Evolutionary conservation across 2,113 vertebrate species (phyloP).

Genomic region (Monopterus albus): DNA sequence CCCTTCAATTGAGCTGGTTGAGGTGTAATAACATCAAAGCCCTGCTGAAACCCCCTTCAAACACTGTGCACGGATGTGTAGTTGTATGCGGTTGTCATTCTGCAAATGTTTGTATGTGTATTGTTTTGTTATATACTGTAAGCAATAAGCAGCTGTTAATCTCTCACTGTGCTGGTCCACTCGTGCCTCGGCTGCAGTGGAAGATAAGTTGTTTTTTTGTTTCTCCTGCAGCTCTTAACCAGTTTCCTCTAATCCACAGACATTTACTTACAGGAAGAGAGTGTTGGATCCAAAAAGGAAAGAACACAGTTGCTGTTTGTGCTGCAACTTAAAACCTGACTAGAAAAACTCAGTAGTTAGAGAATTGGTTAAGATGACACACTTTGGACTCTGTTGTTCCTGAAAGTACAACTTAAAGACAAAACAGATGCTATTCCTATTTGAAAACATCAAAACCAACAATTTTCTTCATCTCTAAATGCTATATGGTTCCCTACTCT

Average conservation of each 20-base stretch:
- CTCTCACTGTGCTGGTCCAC: constrained; percentile 39
- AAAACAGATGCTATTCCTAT: no score
- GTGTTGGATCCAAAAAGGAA: neutral
- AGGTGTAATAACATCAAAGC: constrained; percentile 17
- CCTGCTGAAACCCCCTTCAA: neutral
- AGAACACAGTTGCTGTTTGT: constrained; percentile 12
- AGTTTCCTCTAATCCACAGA: constrained; percentile 51
- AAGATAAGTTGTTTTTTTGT: constrained; percentile 44
- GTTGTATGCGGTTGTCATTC: neutral
- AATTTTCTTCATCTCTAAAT: no score
- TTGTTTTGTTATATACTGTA: constrained; percentile 57
- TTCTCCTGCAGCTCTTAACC: constrained; percentile 42
- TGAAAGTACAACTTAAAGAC: no score
- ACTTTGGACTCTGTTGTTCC: no score
- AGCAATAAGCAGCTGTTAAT: constrained; percentile 56
- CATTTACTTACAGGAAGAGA: constrained; percentile 16
- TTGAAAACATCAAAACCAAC: no score
- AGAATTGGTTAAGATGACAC: no score
- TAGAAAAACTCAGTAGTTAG: no score
- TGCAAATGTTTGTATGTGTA: neutral
- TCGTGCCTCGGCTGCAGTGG: constrained; percentile 19
- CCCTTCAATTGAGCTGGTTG: constrained; percentile 8
- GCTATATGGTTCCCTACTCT: no score
- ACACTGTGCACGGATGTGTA: neutral
- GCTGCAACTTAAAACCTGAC: neutral